Evolutionary conservation across 2,797 vertebrate species (phyloP), one percentile per base, ranked within the genome.

Genomic region (Syncerus caffer): DNA sequence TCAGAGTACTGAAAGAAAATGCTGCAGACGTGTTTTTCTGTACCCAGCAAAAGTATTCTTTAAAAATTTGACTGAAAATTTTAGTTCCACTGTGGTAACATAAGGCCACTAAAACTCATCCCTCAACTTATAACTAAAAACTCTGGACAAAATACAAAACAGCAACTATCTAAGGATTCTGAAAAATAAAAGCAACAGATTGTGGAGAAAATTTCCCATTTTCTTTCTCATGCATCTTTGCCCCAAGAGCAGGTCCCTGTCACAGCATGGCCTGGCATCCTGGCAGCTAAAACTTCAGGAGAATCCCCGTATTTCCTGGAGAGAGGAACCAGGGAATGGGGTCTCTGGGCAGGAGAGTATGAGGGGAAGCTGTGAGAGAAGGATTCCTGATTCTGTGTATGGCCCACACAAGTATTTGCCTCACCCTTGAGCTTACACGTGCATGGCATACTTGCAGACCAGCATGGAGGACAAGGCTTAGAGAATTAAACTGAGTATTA

Each of bases 1-100:
- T 71, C 85, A 78, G 86, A 86, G 12, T 60, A 4, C 31, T 55
- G 29, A 71, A 92, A 78, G 80, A 83, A 94, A 91, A 91, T 74
- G 25, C 71, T 60, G 17, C 50, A 74, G 55, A 38, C 6, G 4
- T 58, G 7, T 90, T 95, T 90, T 85, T 87, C 34, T 79, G 31
- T 57, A 58, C n/a, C 16, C 17, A 89, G n/a, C 78, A 97, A 93
- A 95, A 87, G 79, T 38, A 55, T 21, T 95, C 74, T 96, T 64
- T 38, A 78, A 82, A 91, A 85, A 53, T 62, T 57, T 58, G 25
- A 19, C 17, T 71, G 45, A 93, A 47, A 79, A 45, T 45, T 57
- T 55, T 92, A 51, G 6, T 83, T 87, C 31, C 27, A 58, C 34
- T 89, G 23, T 78, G 27, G 45, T 60, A 57, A 62, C 9, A 12